Percentiles rank a stretch among this genome's conserved stretches.
Evolutionary conservation across 2,888 invertebrate genomes (phyloP).

Genomic region (Agrilus biguttatus): DNA sequence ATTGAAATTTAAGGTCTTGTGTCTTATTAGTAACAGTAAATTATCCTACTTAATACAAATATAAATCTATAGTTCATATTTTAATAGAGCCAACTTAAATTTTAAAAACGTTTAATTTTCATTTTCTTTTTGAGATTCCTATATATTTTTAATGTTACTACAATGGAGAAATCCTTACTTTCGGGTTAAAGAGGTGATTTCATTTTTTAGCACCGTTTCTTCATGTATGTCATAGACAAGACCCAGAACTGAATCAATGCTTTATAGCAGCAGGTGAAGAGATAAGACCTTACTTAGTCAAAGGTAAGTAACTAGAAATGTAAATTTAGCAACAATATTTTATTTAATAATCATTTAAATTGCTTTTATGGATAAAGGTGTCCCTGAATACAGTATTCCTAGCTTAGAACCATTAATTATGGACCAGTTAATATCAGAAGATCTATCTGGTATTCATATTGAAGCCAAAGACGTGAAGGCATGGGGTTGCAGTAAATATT

Average conservation of each 20-base stretch:
- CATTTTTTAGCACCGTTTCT: slow-evolving; percentile 37
- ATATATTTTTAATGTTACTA: too few species aligned
- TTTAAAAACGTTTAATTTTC: too few species aligned
- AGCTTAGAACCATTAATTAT: slow-evolving; percentile 39
- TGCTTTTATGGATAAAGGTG: slow-evolving; percentile 19
- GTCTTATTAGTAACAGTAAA: too few species aligned
- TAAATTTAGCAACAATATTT: not conserved
- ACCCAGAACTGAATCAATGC: slow-evolving; percentile 35
- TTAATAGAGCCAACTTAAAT: too few species aligned
- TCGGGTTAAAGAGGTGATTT: not conserved
- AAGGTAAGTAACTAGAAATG: slow-evolving; percentile 22
- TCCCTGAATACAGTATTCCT: slow-evolving; percentile 40
- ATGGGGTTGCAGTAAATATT: slow-evolving; percentile 37
- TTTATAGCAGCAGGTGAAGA: slow-evolving; percentile 33
- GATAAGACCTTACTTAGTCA: slow-evolving; percentile 32
- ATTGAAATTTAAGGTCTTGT: too few species aligned
- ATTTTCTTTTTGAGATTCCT: too few species aligned
- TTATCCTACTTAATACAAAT: too few species aligned
- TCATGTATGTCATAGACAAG: slow-evolving; percentile 36
- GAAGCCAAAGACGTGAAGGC: slow-evolving; percentile 33
- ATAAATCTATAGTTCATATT: too few species aligned
- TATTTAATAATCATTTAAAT: not conserved
- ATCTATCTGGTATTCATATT: slow-evolving; percentile 31
- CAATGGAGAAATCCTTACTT: too few species aligned
- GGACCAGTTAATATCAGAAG: slow-evolving; percentile 34